These are phyloP conservation scores for Sciurus niger DNA, from an alignment of 2,113 vertebrate genomes.

Conservation along the genomic window DNA sequence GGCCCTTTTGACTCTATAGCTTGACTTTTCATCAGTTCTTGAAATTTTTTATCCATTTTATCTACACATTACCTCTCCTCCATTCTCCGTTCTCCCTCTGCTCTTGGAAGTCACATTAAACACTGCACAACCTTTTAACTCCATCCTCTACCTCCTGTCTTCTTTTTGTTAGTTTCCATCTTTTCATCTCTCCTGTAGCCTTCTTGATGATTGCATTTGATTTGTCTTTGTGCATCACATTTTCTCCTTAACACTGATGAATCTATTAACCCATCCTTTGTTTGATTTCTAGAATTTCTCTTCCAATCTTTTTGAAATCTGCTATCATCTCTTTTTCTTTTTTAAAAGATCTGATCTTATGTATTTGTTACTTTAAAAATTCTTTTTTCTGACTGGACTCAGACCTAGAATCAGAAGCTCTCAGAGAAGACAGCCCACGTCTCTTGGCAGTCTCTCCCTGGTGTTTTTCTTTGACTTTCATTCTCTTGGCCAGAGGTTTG, in stretches of 20 bases:
- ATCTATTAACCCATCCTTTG: not conserved
- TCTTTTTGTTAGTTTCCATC: not conserved
- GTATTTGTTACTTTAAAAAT: too few relatives aligned
- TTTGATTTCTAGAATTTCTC: not conserved
- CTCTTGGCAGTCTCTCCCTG: too few relatives aligned
- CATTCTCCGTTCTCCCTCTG: not conserved
- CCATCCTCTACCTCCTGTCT: not conserved
- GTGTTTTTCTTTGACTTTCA: too few relatives aligned
- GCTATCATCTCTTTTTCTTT: too few relatives aligned
- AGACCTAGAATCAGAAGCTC: too few relatives aligned
- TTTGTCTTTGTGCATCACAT: not conserved
- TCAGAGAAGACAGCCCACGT: too few relatives aligned
- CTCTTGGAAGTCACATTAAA: not conserved
- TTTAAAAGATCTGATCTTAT: too few relatives aligned
- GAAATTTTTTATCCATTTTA: not conserved
- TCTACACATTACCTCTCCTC: not conserved
- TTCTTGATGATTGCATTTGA: not conserved
- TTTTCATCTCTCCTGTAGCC: not conserved
- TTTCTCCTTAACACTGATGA: not conserved
- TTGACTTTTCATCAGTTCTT: not conserved
- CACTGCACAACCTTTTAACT: not conserved
- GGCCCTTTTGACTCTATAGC: not conserved
- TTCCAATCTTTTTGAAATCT: constrained; percentile 36
- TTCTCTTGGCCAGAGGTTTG: too few relatives aligned
- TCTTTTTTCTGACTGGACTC: too few relatives aligned